A percentile compares a stretch with the other conserved stretches of the same genome.
These are phyloP conservation scores for Numenius arquata DNA, from an alignment of 2,113 vertebrate species.

Conservation along the genomic window DNA sequence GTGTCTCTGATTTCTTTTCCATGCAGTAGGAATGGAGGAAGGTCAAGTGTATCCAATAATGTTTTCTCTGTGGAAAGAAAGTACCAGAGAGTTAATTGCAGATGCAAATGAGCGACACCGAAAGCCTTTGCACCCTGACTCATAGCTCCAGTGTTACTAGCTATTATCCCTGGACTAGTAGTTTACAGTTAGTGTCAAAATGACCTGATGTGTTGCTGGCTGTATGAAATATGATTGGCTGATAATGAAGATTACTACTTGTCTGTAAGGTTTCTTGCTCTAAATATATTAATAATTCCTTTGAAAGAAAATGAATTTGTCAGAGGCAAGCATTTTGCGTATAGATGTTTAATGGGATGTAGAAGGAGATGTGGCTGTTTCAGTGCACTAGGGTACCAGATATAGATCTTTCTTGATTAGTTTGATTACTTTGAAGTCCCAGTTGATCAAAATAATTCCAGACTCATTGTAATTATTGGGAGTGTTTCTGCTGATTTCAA, in stretches of 20 bases:
- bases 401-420: not conserved
- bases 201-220: not conserved
- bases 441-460: not conserved
- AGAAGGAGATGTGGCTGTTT: not conserved
- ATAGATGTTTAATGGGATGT: not conserved
- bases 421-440: not conserved
- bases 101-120: not conserved
- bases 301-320: not conserved
- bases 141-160: not conserved
- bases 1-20: not conserved
- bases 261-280: not conserved
- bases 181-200: constrained; percentile 25
- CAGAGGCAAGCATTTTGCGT: not conserved
- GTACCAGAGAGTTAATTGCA: not conserved
- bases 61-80: constrained; percentile 22
- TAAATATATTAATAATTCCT: not conserved
- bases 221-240: not conserved
- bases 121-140: constrained; percentile 1
- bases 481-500: not conserved
- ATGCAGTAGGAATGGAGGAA: not conserved
- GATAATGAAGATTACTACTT: constrained; percentile 9
- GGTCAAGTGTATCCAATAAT: not conserved
- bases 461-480: not conserved
- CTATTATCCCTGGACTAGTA: not conserved
- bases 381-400: not conserved